Conservation (phyloP, 2,888 invertebrate genomes). For the Lithophane ornitopus region DNA sequence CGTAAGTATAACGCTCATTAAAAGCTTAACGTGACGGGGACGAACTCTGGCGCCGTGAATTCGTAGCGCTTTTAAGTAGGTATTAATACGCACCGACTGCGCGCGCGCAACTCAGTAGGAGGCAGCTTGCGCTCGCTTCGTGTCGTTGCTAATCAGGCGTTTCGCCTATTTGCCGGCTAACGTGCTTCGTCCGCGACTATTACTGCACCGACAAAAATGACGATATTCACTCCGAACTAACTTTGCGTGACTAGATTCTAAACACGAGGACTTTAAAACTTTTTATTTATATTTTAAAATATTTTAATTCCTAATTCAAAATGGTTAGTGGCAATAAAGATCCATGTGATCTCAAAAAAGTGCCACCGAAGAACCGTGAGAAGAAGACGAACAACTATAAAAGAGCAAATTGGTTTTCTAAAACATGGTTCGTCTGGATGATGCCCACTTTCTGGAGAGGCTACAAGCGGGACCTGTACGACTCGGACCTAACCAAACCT, state of each 20-base stretch:
- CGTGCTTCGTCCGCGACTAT: slow-evolving; percentile 74
- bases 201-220: slow-evolving; percentile 75
- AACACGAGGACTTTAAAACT: slow-evolving; percentile 63
- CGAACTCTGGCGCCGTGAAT: slow-evolving; percentile 43
- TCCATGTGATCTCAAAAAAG: slow-evolving; percentile 83
- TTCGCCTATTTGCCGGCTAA: slow-evolving; percentile 79
- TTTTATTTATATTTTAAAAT: slow-evolving; percentile 46
- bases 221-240: slow-evolving; percentile 74
- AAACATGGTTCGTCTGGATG: slow-evolving; percentile 89
- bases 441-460: slow-evolving; percentile 91
- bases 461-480: slow-evolving; percentile 91
- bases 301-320: slow-evolving; percentile 69
- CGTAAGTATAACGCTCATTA: slow-evolving; percentile 30
- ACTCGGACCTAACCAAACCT: slow-evolving; percentile 93
- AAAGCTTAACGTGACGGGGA: slow-evolving; percentile 51
- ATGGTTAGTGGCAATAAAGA: slow-evolving; percentile 89
- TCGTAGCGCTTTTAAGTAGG: slow-evolving; percentile 61
- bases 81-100: slow-evolving; percentile 63
- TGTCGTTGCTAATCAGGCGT: slow-evolving; percentile 80
- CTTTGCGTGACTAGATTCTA: slow-evolving; percentile 64
- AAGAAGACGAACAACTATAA: slow-evolving; percentile 87
- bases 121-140: slow-evolving; percentile 82
- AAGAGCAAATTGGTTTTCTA: slow-evolving; percentile 84
- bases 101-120: slow-evolving; percentile 85
- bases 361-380: slow-evolving; percentile 86